Base-by-base conservation (phyloP, 2,113 vertebrate species). In the Rynchops niger region DNA sequence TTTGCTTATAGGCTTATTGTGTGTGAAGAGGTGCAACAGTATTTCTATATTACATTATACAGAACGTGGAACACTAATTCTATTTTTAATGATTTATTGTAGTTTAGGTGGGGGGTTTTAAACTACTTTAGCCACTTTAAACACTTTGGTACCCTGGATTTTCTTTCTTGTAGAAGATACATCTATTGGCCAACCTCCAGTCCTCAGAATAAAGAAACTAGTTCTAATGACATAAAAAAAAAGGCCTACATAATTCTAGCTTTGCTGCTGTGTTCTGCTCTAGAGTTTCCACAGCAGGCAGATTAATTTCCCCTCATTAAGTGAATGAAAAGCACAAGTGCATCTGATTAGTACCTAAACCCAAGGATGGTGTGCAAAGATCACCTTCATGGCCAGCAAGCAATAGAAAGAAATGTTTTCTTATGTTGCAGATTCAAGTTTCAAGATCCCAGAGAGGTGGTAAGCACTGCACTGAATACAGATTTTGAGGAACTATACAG, bases 1-100 rank as follows among this genome's bases (percentile, higher is more conserved):
- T 66, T 92, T 91, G 77, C 84, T 90, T 93, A 66, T 42, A 88
- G 85, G 42, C n/a, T 90, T 77, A 91, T 62, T 65, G 77, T 36
- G n/a, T 80, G 80, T 82, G 74, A 87, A 88, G 71, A 95, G 83
- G 89, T 70, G 36, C 76, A 81, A 88, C 5, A 38, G 27, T 53
- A 58, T 89, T 93, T 90, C 84, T 82, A 20, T 73, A 91, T 94
- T 82, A 79, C 56, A 72, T 95, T 93, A 84, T 52, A 65, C 34
- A 89, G 47, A 66, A 85, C 38, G 62, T 53, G 73, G 69, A 79
- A 73, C 18, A 40, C 58, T 89, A 95, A 91, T 88, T 91, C 78
- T 85, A 88, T 88, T 94, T 86, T 66, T 82, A 96, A 93, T 86
- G 55, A 87, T 96, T 95, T 94, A 34, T 7, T 92, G 86, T 78